Percentiles rank a stretch among this genome's conserved stretches.
phyloP scores from a whole-genome alignment of 2,113 vertebrate genomes.

The Pangasianodon gigas region DNA sequence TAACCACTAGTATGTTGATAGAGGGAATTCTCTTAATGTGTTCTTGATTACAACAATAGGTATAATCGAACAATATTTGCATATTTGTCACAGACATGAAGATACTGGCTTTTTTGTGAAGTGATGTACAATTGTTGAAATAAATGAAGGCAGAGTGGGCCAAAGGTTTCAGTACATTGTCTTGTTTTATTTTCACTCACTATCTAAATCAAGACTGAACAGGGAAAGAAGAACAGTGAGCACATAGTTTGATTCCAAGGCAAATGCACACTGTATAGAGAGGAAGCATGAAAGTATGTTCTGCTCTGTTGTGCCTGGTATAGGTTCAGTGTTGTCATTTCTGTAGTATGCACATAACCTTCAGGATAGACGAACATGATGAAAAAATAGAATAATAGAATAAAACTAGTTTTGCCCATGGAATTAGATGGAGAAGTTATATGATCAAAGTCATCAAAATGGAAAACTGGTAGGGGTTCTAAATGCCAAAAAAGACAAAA shows the following conservation, averaged over 20 bases:
- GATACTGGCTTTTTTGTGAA: background rate
- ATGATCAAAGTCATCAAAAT: background rate
- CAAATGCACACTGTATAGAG: background rate
- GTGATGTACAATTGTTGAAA: background rate
- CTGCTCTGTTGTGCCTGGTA: background rate
- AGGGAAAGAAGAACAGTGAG: background rate
- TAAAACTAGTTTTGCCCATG: background rate
- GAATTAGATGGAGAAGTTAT: background rate
- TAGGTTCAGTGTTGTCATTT: background rate
- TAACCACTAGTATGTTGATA: background rate
- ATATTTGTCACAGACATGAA: background rate
- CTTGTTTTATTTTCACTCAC: background rate
- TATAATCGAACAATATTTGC: background rate
- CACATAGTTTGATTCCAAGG: background rate
- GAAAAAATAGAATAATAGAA: background rate
- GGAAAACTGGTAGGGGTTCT: too few relatives aligned
- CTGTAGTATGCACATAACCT: background rate
- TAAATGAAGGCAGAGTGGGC: conserved; percentile 1
- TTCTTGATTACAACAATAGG: background rate
- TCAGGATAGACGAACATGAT: background rate
- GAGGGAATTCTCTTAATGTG: background rate
- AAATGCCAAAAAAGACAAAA: too few relatives aligned
- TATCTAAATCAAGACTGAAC: background rate
- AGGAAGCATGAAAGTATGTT: background rate
- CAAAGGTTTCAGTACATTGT: background rate